These are phyloP conservation scores for Cuniculus paca DNA, from an alignment of 2,797 vertebrate genomes.

Conservation along the genomic window DNA sequence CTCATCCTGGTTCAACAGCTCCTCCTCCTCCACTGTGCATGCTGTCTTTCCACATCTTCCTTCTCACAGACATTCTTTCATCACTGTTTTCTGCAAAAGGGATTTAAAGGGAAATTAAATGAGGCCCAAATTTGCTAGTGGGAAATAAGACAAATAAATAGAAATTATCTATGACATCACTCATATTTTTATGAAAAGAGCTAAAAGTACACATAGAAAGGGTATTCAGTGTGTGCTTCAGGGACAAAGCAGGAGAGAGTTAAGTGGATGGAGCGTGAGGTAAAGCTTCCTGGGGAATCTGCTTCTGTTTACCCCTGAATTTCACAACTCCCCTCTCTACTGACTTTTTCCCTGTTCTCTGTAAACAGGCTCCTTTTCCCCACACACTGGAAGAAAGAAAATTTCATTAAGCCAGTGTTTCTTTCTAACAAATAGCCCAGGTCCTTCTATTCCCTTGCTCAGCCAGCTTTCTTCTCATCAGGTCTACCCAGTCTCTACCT, in stretches of 20 bases:
- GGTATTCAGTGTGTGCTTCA: background rate
- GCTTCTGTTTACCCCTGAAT: background rate
- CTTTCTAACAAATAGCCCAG: background rate
- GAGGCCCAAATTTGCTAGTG: background rate
- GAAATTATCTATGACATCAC: background rate
- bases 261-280: background rate
- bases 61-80: background rate
- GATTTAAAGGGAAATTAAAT: background rate
- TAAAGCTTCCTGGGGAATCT: background rate
- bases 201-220: background rate
- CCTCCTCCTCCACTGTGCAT: background rate
- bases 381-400: background rate
- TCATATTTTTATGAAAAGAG: background rate
- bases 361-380: background rate
- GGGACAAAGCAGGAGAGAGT: background rate
- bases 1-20: background rate
- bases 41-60: background rate
- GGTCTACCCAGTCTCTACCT: background rate
- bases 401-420: background rate
- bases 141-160: slow-evolving; percentile 33
- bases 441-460: background rate
- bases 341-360: background rate
- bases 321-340: slow-evolving; percentile 8
- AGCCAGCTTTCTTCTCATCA: background rate
- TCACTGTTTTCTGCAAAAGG: background rate